These are phyloP conservation scores for Caenorhabditis afra DNA, from an alignment of 2,888 invertebrate species.

Conservation along the genomic window DNA sequence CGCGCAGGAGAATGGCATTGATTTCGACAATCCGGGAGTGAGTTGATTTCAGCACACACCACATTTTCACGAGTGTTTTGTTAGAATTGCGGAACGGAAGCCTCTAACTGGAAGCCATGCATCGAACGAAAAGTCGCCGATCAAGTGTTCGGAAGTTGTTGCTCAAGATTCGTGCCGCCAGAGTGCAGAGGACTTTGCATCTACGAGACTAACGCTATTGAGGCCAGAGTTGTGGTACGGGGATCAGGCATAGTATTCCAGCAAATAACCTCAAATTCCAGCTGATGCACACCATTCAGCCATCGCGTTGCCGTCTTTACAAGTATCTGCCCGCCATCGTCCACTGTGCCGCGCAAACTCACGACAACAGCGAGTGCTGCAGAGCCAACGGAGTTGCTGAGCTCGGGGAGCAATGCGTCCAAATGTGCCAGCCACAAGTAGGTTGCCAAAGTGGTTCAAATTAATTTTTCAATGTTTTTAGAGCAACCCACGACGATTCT, in stretches of 20 bases:
- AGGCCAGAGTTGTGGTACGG: conserved; percentile 77
- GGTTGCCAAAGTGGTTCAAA: neutral
- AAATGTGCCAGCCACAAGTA: conserved; percentile 78
- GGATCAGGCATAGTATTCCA: too few relatives aligned
- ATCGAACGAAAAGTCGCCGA: conserved; percentile 79
- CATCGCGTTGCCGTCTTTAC: conserved; percentile 78
- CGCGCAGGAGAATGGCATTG: conserved; percentile 55
- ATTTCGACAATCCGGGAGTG: conserved; percentile 64
- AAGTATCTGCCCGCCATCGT: conserved; percentile 78
- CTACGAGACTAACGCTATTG: conserved; percentile 79
- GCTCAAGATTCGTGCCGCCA: conserved; percentile 79
- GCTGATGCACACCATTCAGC: conserved; percentile 80
- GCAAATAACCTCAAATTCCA: conserved; percentile 3
- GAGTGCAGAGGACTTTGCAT: conserved; percentile 79
- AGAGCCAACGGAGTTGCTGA: conserved; percentile 77
- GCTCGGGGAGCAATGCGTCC: conserved; percentile 76
- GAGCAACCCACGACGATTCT: conserved; percentile 77
- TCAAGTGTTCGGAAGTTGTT: conserved; percentile 79
- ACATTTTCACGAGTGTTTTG: neutral
- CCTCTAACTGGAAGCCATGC: conserved; percentile 79
- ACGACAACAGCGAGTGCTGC: conserved; percentile 79
- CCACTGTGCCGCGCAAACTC: conserved; percentile 80
- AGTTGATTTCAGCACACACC: neutral
- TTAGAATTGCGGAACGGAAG: conserved; percentile 78
- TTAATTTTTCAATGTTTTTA: conserved; percentile 54